A percentile compares a stretch with the other conserved stretches of the same genome.
Conservation (phyloP, 2,888 invertebrate species). For the Lacanobia oleracea region DNA sequence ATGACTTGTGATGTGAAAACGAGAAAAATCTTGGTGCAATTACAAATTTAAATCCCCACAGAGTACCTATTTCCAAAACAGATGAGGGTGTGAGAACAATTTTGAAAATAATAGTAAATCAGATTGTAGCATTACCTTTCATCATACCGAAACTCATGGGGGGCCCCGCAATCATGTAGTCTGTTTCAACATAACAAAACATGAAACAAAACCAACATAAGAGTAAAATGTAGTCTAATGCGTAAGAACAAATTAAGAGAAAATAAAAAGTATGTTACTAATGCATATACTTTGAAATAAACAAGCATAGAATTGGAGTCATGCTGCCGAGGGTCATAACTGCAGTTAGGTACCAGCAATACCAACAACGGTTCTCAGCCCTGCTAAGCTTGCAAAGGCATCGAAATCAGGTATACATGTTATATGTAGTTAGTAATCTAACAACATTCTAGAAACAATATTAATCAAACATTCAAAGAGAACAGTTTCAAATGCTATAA, state of each 20-base stretch:
- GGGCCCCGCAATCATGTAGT: conserved; percentile 94
- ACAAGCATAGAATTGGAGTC: conserved; percentile 85
- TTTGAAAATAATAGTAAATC: conserved; percentile 83
- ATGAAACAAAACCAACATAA: conserved; percentile 93
- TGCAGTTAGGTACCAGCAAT: conserved; percentile 85
- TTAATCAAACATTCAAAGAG: conserved; percentile 67
- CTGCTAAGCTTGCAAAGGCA: conserved; percentile 84
- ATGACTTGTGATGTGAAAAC: conserved; percentile 85
- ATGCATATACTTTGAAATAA: conserved; percentile 77
- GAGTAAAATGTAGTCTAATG: conserved; percentile 92
- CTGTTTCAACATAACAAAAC: conserved; percentile 92
- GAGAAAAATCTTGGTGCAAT: conserved; percentile 80
- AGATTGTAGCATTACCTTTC: conserved; percentile 93
- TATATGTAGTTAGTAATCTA: conserved; percentile 82
- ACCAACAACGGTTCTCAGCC: conserved; percentile 80
- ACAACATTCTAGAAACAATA: conserved; percentile 77
- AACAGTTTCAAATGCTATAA: conserved; percentile 69
- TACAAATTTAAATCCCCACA: conserved; percentile 83
- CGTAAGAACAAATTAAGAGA: conserved; percentile 78
- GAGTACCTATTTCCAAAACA: conserved; percentile 85
- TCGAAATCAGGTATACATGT: conserved; percentile 73
- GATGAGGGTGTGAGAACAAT: conserved; percentile 84
- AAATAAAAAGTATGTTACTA: conserved; percentile 79
- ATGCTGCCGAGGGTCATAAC: conserved; percentile 82
- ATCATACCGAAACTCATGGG: conserved; percentile 96